Evolutionary conservation across 1,140 invertebrate species (phyloP).

Genomic region (Ridgeia piscesae): DNA sequence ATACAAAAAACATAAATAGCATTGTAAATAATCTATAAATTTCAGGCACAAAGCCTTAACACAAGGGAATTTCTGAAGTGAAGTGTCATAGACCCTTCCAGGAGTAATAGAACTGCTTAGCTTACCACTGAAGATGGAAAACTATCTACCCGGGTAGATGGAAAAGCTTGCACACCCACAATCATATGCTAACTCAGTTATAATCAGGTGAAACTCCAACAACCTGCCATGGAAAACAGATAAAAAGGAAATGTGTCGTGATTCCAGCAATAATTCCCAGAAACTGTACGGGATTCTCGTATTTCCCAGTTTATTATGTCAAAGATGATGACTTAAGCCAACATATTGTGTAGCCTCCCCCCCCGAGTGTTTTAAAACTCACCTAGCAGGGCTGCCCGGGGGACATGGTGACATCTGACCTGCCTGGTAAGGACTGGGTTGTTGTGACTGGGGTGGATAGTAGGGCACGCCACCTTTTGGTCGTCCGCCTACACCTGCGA

Average conservation of each 20-base stretch:
- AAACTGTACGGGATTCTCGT: background rate
- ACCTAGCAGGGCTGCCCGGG: conserved; percentile 27
- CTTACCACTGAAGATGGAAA: no score
- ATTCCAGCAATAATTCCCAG: background rate
- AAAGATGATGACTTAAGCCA: background rate
- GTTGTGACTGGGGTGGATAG: conserved; percentile 17
- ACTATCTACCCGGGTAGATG: no score
- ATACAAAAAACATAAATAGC: no score
- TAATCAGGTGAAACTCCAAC: background rate
- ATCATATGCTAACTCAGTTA: no score
- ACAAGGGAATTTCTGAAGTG: no score
- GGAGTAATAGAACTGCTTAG: no score
- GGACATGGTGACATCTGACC: conserved; percentile 25
- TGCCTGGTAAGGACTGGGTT: conserved; percentile 22
- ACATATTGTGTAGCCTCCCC: background rate
- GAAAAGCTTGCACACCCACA: no score
- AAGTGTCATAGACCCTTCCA: no score
- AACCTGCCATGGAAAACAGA: background rate
- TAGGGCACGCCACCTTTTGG: background rate
- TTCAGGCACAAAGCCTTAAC: no score
- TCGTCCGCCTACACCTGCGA: background rate
- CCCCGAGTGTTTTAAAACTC: background rate
- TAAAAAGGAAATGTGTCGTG: background rate
- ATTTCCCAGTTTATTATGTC: background rate
- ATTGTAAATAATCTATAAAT: no score